Evolutionary conservation across 2,888 invertebrate species (phyloP), one percentile per base, ranked within the genome.

Genomic region (Phengaris alcon): DNA sequence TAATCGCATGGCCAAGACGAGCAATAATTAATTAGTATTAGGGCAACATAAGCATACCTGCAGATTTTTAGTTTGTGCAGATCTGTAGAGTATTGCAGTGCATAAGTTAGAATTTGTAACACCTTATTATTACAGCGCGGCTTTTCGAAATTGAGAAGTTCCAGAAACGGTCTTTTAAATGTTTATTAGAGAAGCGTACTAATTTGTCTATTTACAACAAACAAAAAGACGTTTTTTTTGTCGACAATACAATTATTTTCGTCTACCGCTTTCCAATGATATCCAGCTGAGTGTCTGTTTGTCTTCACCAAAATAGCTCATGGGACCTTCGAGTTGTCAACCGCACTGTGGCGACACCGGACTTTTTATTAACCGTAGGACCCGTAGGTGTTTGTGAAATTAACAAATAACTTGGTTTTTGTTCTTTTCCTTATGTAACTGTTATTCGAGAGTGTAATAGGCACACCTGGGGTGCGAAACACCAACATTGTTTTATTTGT

Each of bases 281-380:
- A 52, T 54, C 72, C 72, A 48, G 72, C 72, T 72, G 72, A 12
- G 72, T 54, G 54, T 13, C 54, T 35, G 22, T 13, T 54, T 54
- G 22, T 54, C 64, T 64, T 64, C 64, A 52, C 54, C 12, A 52
- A 35, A 70, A 35, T 10, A 52, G 51, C 72, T 52, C 52, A 52
- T 72, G 72, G 54, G 72, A 52, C 35, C 48, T 69, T 69, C 54
- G 7, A 13, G 35, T 6, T 52, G 51, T 13, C 13, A 22, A 54
- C 52, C 72, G 72, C 72, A 52, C 54, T 72, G 72, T 52, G 72
- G 72, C 54, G 72, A 72, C 72, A 72, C 72, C 54, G 51, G 70
- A 35, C 35, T 72, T 15, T 70, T 70, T 70, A 70, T 70, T 22
- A 70, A 48, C 15, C 51, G 10, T 2, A 70, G 52, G 22, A 70